Percentiles rank a stretch among this genome's conserved stretches.
These are phyloP conservation scores for Spatulosminthurus flaviceps DNA, from an alignment of 2,888 invertebrate genomes.

Conservation along the genomic window DNA sequence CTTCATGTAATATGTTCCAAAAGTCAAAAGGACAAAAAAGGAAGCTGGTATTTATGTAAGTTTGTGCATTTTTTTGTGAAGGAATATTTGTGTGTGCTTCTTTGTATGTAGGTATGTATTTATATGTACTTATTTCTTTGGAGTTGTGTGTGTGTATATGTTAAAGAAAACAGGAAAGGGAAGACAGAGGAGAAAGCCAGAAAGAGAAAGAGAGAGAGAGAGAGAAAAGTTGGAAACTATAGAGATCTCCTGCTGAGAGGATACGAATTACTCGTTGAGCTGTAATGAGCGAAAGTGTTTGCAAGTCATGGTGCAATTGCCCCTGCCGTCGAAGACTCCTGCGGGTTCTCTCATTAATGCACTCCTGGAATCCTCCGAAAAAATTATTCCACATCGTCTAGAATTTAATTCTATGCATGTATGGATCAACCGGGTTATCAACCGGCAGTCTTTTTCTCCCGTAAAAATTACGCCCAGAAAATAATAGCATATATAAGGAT, in stretches of 20 bases:
- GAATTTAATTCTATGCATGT: slow-evolving; percentile 49
- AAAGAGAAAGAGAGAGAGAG: slow-evolving; percentile 33
- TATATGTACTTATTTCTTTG: too few species aligned
- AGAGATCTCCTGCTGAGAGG: slow-evolving; percentile 60
- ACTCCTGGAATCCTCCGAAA: slow-evolving; percentile 60
- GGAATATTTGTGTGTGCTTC: too few species aligned
- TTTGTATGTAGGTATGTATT: too few species aligned
- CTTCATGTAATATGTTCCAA: too few species aligned
- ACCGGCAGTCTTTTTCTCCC: neutral
- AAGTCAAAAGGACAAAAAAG: too few species aligned
- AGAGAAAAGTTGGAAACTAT: slow-evolving; percentile 18
- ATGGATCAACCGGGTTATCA: slow-evolving; percentile 21
- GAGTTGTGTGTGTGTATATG: neutral
- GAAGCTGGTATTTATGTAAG: too few species aligned
- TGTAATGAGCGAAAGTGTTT: slow-evolving; percentile 64
- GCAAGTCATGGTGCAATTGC: slow-evolving; percentile 63
- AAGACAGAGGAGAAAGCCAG: slow-evolving; percentile 19
- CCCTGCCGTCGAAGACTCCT: slow-evolving; percentile 59
- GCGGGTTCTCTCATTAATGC: slow-evolving; percentile 64
- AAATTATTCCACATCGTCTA: slow-evolving; percentile 45
- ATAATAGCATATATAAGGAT: too few species aligned
- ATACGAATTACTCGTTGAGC: slow-evolving; percentile 63
- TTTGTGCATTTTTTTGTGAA: too few species aligned
- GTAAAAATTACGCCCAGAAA: neutral
- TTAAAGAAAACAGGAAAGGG: neutral